Base-by-base conservation (phyloP, 2,888 invertebrate species). In the Drosophila eohydei region DNA sequence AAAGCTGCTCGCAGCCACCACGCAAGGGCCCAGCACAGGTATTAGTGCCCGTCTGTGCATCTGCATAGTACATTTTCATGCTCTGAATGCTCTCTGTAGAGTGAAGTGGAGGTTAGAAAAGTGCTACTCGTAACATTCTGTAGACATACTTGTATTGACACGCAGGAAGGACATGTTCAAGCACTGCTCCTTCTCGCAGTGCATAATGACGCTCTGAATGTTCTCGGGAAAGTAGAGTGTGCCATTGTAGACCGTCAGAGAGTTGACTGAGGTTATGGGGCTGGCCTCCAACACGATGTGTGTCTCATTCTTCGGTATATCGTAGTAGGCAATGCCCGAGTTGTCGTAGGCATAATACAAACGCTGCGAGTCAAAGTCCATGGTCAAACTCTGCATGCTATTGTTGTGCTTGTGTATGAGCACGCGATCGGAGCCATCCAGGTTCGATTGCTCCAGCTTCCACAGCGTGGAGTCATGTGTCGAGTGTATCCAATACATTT, bases 291-390 rank as follows among this genome's bases (percentile, higher is more conserved):
- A 65, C 0, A 92, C 91, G 7, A 87, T 79, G 5, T 88, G 80
- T 3, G 91, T 83, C 34, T 88, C 90, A 50, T 92, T 92, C 2
- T 89, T 91, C 26, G 81, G 87, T 36, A 95, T 91, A 82, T 95
- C 94, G 71, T 94, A 93, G 91, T 94, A 96, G 85, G 95, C 94
- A 54, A 94, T 94, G 48, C 94, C 93, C 9, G 94, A 93, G 50
- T 93, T 84, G 40, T 91, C 91, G 26, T 95, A 95, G 3, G 96
- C 94, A 95, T 96, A 97, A 93, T 97, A 97, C 63, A 98, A 92
- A 2, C 95, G 94, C 71, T 94, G 93, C 1, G 93, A 91, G 30
- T 93, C 93, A 66, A 94, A 92, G 91, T 96, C 96, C 88, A 95
- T 92, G 14, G 94, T 93, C 83, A 96, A 90, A 90, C 95, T 95